Conservation (phyloP, 2,113 vertebrate species). For the Setophaga kirtlandii region DNA sequence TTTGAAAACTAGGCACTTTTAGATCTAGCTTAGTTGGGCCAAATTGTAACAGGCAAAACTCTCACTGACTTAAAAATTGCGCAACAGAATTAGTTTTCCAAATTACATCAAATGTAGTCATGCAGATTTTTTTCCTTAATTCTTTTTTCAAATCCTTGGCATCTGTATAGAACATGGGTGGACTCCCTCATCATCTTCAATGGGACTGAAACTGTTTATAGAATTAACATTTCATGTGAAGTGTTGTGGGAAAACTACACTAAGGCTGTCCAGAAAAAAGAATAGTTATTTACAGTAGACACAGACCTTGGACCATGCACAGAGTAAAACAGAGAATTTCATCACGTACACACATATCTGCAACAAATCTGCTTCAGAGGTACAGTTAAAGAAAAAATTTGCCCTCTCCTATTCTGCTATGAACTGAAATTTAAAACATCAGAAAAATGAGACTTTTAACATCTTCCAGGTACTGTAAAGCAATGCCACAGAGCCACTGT, state of each 20-base stretch:
- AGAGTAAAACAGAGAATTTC: not conserved
- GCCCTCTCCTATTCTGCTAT: not conserved
- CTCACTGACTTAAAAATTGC: not conserved
- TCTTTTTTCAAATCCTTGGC: not conserved
- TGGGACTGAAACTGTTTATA: not conserved
- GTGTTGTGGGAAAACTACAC: not conserved
- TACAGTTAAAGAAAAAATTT: not conserved
- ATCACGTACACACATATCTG: not conserved
- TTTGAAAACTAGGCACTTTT: not conserved
- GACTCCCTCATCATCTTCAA: not conserved
- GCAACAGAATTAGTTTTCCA: constrained; percentile 14
- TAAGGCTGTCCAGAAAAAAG: not conserved
- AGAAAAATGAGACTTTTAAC: not conserved
- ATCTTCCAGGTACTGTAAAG: not conserved
- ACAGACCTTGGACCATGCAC: not conserved
- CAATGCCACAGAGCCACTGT: not conserved
- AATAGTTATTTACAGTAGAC: not conserved
- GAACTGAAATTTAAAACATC: not conserved
- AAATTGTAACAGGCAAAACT: not conserved
- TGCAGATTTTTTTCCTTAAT: not conserved
- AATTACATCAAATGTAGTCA: not conserved
- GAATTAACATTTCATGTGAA: not conserved
- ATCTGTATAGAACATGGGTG: not conserved
- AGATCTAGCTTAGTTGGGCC: not conserved
- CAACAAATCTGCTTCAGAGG: not conserved